Conservation (phyloP, 2,888 invertebrate genomes). For the Microctonus hyperodae region DNA sequence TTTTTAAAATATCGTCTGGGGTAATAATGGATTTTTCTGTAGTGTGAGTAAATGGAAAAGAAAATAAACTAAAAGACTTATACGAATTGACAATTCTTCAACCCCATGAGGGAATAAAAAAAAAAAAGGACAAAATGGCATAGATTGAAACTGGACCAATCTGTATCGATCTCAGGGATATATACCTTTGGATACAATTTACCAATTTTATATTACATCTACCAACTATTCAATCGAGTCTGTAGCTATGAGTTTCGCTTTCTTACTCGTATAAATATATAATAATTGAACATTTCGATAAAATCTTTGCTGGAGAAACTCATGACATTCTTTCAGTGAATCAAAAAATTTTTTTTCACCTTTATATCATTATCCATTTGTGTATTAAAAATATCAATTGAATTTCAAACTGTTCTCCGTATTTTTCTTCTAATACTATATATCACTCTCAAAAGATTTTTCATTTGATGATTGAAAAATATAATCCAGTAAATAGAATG, state of each 20-base stretch:
- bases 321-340: background rate
- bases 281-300: conserved; percentile 5
- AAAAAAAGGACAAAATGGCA: too few relatives aligned
- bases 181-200: background rate
- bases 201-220: conserved; percentile 12
- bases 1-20: too few relatives aligned
- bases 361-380: background rate
- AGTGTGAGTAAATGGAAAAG: too few relatives aligned
- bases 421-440: too few relatives aligned
- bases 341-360: background rate
- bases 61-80: too few relatives aligned
- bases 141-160: too few relatives aligned
- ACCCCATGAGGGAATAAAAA: too few relatives aligned
- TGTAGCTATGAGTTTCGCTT: too few relatives aligned
- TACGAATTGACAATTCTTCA: too few relatives aligned
- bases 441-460: too few relatives aligned
- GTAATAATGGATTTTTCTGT: too few relatives aligned
- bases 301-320: background rate
- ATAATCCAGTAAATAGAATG: background rate
- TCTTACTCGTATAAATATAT: background rate
- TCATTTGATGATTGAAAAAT: background rate
- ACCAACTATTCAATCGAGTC: background rate
- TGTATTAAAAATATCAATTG: background rate
- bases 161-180: conserved; percentile 5
- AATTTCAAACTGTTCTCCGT: background rate